These are phyloP conservation scores for Columba janthina DNA, from an alignment of 2,113 vertebrate species.

Conservation along the genomic window DNA sequence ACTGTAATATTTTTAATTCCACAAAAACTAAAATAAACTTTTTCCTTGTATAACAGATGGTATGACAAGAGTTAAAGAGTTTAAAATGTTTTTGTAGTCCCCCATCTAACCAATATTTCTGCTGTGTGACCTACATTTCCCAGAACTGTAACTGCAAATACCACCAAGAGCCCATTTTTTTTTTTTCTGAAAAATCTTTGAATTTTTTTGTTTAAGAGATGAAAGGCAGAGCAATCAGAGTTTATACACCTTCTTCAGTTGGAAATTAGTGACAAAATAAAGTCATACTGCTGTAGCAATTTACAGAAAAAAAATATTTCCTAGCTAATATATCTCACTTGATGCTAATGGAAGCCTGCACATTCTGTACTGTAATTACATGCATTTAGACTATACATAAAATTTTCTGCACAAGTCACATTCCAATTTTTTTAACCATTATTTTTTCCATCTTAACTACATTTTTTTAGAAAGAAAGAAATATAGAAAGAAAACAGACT, in stretches of 20 bases:
- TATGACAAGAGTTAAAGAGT: constrained; percentile 67
- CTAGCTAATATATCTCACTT: neutral
- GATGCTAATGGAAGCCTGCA: constrained; percentile 18
- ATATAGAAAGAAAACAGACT: neutral
- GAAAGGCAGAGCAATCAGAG: constrained; percentile 10
- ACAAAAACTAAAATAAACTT: constrained; percentile 67
- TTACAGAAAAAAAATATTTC: constrained; percentile 10
- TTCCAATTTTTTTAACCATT: neutral
- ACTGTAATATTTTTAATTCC: constrained; percentile 67
- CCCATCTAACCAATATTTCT: constrained; percentile 59
- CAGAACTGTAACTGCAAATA: neutral
- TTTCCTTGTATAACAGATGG: constrained; percentile 59
- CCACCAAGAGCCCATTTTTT: neutral
- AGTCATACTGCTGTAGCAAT: neutral
- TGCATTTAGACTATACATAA: neutral
- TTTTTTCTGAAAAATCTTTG: neutral
- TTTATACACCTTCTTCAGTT: neutral
- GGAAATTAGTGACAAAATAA: neutral
- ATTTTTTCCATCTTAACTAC: neutral
- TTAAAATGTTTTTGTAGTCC: constrained; percentile 61
- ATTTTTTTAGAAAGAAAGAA: neutral
- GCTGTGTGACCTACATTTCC: constrained; percentile 35
- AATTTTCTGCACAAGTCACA: neutral
- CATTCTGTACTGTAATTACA: neutral
- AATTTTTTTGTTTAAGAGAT: neutral